Conservation (phyloP, 2,797 vertebrate genomes). For the Acanthopagrus latus region DNA sequence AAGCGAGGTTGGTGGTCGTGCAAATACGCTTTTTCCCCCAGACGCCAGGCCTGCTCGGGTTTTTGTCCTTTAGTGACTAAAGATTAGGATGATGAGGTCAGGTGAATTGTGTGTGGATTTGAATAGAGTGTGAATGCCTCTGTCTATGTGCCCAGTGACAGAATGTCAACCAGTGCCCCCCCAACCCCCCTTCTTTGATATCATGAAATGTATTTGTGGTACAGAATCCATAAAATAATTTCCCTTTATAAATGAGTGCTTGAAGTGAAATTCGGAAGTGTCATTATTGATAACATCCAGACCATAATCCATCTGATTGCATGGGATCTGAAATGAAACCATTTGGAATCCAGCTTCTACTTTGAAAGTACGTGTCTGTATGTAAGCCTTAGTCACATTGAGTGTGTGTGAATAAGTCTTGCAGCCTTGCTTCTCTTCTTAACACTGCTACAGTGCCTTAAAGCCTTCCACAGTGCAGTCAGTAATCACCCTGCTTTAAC, state of each 20-base stretch:
- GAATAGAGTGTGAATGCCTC: no score
- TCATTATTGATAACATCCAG: background rate
- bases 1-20: no score
- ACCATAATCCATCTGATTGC: background rate
- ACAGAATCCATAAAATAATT: background rate
- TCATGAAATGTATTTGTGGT: background rate
- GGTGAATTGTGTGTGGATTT: no score
- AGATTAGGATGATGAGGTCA: no score
- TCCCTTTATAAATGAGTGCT: background rate
- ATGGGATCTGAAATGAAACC: background rate
- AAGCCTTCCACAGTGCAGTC: constrained; percentile 17
- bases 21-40: no score
- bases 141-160: no score
- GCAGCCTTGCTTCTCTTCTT: background rate
- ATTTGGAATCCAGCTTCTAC: background rate
- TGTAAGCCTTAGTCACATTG: background rate
- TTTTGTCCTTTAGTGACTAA: no score
- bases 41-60: no score
- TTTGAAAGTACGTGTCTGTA: background rate
- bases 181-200: no score
- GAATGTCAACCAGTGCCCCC: no score
- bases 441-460: constrained; percentile 21
- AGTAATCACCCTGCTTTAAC: constrained; percentile 38
- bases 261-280: no score
- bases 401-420: background rate